A percentile compares a stretch with the other conserved stretches of the same genome.
These are phyloP conservation scores for Apomyelois bistriatella DNA, from an alignment of 2,888 invertebrate genomes.

Conservation along the genomic window DNA sequence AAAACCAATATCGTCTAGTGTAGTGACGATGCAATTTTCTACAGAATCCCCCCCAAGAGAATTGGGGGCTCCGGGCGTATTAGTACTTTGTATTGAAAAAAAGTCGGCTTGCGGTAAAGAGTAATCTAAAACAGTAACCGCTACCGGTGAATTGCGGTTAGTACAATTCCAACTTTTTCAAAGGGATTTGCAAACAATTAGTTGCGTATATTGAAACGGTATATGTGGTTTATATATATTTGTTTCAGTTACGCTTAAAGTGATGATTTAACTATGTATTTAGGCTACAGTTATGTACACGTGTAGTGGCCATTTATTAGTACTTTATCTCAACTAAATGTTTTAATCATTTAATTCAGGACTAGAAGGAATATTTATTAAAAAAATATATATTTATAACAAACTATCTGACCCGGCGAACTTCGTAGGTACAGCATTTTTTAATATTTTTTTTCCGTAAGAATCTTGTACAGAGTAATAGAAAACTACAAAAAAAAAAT, in stretches of 20 bases:
- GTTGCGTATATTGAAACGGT: not conserved
- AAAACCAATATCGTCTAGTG: conserved; percentile 14
- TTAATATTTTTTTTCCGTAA: too few relatives aligned
- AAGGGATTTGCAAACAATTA: conserved; percentile 3
- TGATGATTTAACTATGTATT: not conserved
- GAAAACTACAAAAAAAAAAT: too few relatives aligned
- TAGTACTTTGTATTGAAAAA: conserved; percentile 10
- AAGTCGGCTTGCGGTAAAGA: not conserved
- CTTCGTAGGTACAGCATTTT: too few relatives aligned
- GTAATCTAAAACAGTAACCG: conserved; percentile 2
- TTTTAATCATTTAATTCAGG: too few relatives aligned
- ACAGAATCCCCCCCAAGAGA: conserved; percentile 10
- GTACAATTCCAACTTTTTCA: not conserved
- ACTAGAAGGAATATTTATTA: too few relatives aligned
- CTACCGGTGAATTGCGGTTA: not conserved
- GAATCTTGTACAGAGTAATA: too few relatives aligned
- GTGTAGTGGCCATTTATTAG: too few relatives aligned
- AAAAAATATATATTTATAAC: too few relatives aligned
- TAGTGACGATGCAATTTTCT: conserved; percentile 15
- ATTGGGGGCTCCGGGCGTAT: not conserved
- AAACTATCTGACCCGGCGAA: too few relatives aligned
- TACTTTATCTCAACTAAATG: too few relatives aligned
- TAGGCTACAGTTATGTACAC: not conserved
- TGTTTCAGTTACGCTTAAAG: not conserved
- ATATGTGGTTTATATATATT: not conserved